Base-by-base conservation (phyloP, 1,140 invertebrate genomes). In the Drosophila tani region DNA sequence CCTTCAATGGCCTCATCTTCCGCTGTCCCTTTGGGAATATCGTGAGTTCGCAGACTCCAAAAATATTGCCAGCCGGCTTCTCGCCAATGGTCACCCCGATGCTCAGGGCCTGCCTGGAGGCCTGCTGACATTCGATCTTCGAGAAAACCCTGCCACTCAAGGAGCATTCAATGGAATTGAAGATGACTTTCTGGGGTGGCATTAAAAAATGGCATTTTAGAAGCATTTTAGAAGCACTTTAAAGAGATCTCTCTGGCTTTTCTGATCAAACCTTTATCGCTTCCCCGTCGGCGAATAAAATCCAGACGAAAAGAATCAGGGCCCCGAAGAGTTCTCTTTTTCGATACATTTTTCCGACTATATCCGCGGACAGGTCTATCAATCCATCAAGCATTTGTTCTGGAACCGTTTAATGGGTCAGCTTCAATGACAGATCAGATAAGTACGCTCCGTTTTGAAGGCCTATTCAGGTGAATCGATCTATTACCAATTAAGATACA, bases 381-480 rank as follows among this genome's bases (percentile, higher is more conserved):
- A 6, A 51, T 53, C 19, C 47, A 68, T 68, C 35, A 41, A 29
- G 12, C 21, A 32, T 53, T 15, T 21, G 19, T 24, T 32, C 35
- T 53, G n/a, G 14, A 63, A 41, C 40, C 56, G 46, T 73, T 63
- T 40, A 75, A 55, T 58, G n/a, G 51, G 15, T 14, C 17, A 24
- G 21, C 15, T 75, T 21, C 11, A 43, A 57, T 21, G 21, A 9
- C 6, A 43, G 43, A 57, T 65, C 51, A 58, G 45, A 55, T 73
- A 58, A 50, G 19, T 21, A 53, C 11, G 11, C 9, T 8, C 9
- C 35, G 38, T 46, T 76, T 46, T 46, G 1, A 24, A 38, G 58
- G 24, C 6, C 24, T 19, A 47, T 41, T 53, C 53, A 66, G 21
- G 38, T 58, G 74, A 46, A 76, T 41, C 60, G 24, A 76, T 58